These are phyloP conservation scores for Neofelis nebulosa DNA, from an alignment of 2,113 vertebrate genomes.

Conservation along the genomic window DNA sequence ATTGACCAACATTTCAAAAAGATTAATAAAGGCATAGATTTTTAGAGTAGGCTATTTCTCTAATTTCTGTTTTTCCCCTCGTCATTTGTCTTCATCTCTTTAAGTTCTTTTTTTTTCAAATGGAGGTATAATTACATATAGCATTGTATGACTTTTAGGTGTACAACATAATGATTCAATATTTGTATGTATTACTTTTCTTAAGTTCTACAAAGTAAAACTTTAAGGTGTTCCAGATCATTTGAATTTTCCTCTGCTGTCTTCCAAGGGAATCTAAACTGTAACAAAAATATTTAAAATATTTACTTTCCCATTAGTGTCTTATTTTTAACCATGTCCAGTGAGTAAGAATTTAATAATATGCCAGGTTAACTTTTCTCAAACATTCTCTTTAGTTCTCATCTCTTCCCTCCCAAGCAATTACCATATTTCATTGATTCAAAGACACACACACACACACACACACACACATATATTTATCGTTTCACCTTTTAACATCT, in stretches of 20 bases:
- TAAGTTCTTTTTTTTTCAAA: neutral
- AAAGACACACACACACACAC: neutral
- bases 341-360: neutral
- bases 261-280: neutral
- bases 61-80: neutral
- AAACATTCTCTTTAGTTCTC: neutral
- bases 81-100: neutral
- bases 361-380: neutral
- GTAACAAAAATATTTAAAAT: slow-evolving; percentile 2
- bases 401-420: neutral
- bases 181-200: neutral
- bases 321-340: neutral
- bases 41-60: neutral
- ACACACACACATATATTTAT: neutral
- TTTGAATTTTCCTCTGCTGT: slow-evolving; percentile 20
- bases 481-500: neutral
- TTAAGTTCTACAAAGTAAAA: slow-evolving; percentile 3
- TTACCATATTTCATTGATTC: neutral
- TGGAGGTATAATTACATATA: neutral
- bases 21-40: neutral
- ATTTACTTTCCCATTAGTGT: neutral
- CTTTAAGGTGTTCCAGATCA: neutral
- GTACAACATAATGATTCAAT: neutral
- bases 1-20: neutral
- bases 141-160: neutral